These are phyloP conservation scores for Athalia circularis DNA, from an alignment of 2,888 invertebrate species.

Conservation along the genomic window DNA sequence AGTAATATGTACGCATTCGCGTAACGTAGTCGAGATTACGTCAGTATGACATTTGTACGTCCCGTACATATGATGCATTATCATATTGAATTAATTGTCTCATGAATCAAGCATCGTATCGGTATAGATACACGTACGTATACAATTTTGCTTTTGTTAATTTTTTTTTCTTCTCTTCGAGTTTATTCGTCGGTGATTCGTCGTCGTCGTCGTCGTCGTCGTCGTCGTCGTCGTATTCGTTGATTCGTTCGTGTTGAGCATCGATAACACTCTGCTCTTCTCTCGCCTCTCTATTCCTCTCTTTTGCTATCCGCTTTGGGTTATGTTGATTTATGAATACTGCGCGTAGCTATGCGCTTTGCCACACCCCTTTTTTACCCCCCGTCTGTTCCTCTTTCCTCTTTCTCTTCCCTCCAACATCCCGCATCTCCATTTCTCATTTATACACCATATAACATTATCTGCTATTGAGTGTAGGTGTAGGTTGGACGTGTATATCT, in stretches of 20 bases:
- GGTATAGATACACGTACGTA: not conserved
- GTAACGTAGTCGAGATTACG: not conserved
- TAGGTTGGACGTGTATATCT: not conserved
- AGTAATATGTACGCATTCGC: not conserved
- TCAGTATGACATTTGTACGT: conserved; percentile 7
- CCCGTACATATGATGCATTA: conserved; percentile 21
- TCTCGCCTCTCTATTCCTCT: not conserved
- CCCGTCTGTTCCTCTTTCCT: not conserved
- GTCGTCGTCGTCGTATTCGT: not conserved
- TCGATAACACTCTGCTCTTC: conserved; percentile 15
- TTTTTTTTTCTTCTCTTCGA: not conserved
- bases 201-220: not conserved
- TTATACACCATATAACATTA: not conserved
- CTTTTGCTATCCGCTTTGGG: conserved; percentile 56
- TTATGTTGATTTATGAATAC: conserved; percentile 68
- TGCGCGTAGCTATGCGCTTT: conserved; percentile 22
- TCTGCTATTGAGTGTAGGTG: not conserved
- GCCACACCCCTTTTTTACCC: conserved; percentile 11
- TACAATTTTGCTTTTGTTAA: conserved; percentile 17
- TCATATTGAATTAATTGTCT: conserved; percentile 66
- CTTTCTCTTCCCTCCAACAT: too few relatives aligned
- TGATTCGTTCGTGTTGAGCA: not conserved
- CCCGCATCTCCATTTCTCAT: not conserved
- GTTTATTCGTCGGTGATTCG: not conserved
- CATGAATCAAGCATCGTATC: conserved; percentile 71